These are phyloP conservation scores for Egretta garzetta DNA, from an alignment of 2,113 vertebrate genomes.

Conservation along the genomic window DNA sequence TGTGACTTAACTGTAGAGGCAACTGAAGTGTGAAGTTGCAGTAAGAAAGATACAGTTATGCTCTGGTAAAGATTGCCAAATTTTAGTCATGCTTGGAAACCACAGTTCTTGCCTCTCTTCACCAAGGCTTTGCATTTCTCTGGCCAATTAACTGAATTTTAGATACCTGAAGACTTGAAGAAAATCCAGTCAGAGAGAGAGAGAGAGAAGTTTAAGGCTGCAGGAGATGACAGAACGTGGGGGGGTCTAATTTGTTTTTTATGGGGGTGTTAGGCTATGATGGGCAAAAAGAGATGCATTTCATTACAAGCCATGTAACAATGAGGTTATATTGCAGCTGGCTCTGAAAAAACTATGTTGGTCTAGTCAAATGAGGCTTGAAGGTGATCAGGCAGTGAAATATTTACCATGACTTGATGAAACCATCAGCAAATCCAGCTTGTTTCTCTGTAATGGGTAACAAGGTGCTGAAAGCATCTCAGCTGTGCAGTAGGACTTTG, in stretches of 20 bases:
- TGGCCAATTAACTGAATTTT: background rate
- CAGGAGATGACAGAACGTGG: background rate
- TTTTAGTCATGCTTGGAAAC: background rate
- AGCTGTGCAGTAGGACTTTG: background rate
- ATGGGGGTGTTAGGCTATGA: background rate
- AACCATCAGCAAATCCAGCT: constrained; percentile 13
- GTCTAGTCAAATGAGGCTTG: background rate
- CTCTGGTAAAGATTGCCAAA: background rate
- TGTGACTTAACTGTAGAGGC: background rate
- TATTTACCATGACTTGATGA: constrained; percentile 39
- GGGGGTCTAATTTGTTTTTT: background rate
- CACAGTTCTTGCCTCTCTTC: background rate
- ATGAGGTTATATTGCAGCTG: background rate
- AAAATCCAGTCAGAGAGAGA: background rate
- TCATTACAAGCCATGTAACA: background rate
- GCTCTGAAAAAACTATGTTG: background rate
- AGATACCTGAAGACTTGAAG: background rate
- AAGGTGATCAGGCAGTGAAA: constrained; percentile 4
- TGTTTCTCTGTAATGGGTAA: background rate
- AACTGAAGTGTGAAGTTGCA: background rate
- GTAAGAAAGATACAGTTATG: background rate
- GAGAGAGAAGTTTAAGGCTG: background rate
- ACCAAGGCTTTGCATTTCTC: background rate
- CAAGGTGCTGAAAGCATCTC: constrained; percentile 19
- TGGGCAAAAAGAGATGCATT: background rate